Base-by-base conservation (phyloP, 1,140 invertebrate species). In the Spodoptera frugiperda region DNA sequence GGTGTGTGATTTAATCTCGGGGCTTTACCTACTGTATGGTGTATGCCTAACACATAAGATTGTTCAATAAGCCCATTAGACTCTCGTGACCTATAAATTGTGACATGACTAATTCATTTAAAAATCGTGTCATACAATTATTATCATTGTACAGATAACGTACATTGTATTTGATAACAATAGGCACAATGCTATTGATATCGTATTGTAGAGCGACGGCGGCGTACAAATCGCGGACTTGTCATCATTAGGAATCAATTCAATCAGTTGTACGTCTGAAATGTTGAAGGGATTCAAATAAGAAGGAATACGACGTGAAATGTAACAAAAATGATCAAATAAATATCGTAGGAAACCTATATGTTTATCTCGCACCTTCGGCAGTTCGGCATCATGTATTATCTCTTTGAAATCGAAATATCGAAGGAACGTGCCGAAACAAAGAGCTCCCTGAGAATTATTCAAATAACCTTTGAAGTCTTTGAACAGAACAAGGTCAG, bases 401-500 rank as follows among this genome's bases (percentile, higher is more conserved):
- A 65, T 65, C 44, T 65, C 17, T 6, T 17, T 49, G 44, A 46
- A 65, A 65, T 65, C 10, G 39, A 65, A 19, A 48, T 65, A 48
- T 21, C 48, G 44, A 14, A 65, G 44, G 19, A 48, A 49, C 17
- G 44, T 21, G 61, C 44, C 59, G 17, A 65, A 48, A 65, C 61
- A 65, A 65, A 46, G 17, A 49, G 61, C 61, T 65, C 44, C 61
- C 39, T 21, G 39, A 11, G 17, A 65, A 49, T 65, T 48, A 25
- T 65, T 48, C 44, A 65, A 65, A 65, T 68, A 51, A 68, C 63
- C 44, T 68, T 68, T 68, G 48, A 49, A 49, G 48, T 30, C 65
- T 46, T 48, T 68, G 25, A 30, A 68, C 19, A 51, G 10, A 9
- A 21, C 46, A 53, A 68, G 65, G 48, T 68, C 63, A 49, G 44